These are phyloP conservation scores for Brachyistius frenatus DNA, from an alignment of 2,113 vertebrate species.

Conservation along the genomic window DNA sequence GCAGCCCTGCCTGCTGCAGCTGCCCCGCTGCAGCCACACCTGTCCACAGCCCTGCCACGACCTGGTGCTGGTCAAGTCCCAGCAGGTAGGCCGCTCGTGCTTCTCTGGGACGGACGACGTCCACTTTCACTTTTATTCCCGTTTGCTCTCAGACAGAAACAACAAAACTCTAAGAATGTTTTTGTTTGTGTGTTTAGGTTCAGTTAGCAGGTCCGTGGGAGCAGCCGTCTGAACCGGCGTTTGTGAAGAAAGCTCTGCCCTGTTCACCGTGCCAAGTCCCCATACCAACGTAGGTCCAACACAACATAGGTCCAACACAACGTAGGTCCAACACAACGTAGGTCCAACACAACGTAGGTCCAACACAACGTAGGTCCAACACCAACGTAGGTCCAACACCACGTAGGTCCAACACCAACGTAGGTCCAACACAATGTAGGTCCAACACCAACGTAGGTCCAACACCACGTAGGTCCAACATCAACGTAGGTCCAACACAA, in stretches of 20 bases:
- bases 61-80: slow-evolving; percentile 69
- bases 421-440: too few species aligned
- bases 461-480: too few species aligned
- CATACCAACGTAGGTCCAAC: slow-evolving; percentile 86
- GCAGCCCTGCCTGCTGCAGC: slow-evolving; percentile 61
- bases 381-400: too few species aligned
- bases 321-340: too few species aligned
- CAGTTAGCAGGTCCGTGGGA: slow-evolving; percentile 94
- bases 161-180: too few species aligned
- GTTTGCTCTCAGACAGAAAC: too few species aligned
- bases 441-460: too few species aligned
- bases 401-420: too few species aligned
- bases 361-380: too few species aligned
- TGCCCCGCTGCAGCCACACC: slow-evolving; percentile 64
- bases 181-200: slow-evolving; percentile 77
- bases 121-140: too few species aligned
- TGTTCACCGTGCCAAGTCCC: slow-evolving; percentile 92
- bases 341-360: too few species aligned
- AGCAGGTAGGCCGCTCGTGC: slow-evolving; percentile 58
- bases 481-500: too few species aligned
- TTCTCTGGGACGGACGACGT: neutral
- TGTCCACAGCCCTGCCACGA: slow-evolving; percentile 74
- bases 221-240: slow-evolving; percentile 87
- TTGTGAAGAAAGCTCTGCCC: slow-evolving; percentile 90
- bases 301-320: neutral